These are phyloP conservation scores for Neuroterus valhalla DNA, from an alignment of 1,140 invertebrate species.

Conservation along the genomic window DNA sequence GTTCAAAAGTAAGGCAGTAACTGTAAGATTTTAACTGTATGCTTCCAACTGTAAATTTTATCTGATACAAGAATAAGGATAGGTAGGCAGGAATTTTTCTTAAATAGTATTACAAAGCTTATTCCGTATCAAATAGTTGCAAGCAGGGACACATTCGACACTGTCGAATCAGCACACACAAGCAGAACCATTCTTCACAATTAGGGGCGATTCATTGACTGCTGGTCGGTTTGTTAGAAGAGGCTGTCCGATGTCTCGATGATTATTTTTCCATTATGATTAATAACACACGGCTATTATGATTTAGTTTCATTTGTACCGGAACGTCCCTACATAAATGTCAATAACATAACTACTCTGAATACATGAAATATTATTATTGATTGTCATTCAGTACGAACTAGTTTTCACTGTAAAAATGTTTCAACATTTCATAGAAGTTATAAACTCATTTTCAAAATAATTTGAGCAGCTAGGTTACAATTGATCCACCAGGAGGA, in stretches of 20 bases:
- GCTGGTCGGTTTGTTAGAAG: slow-evolving; percentile 22
- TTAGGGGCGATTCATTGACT: slow-evolving; percentile 23
- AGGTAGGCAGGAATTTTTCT: too few relatives aligned
- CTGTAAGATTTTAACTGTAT: too few relatives aligned
- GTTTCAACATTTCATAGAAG: background rate
- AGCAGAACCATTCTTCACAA: slow-evolving; percentile 21
- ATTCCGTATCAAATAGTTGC: slow-evolving; percentile 16
- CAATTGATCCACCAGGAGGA: too few relatives aligned
- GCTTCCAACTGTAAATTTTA: too few relatives aligned
- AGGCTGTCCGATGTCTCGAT: slow-evolving; percentile 5
- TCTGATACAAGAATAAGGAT: too few relatives aligned
- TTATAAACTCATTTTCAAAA: background rate
- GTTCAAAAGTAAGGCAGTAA: too few relatives aligned
- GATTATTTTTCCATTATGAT: slow-evolving; percentile 30
- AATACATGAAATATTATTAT: background rate
- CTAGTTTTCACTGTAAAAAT: background rate
- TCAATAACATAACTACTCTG: background rate
- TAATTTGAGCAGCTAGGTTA: too few relatives aligned
- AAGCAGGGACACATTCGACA: slow-evolving; percentile 6
- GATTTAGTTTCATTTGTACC: slow-evolving; percentile 26
- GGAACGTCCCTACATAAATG: background rate
- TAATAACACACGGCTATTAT: slow-evolving; percentile 19
- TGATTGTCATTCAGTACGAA: background rate
- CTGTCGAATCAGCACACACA: slow-evolving; percentile 15
- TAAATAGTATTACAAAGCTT: background rate